These are phyloP conservation scores for Capreolus pygargus DNA, from an alignment of 2,113 vertebrate species.

Conservation along the genomic window DNA sequence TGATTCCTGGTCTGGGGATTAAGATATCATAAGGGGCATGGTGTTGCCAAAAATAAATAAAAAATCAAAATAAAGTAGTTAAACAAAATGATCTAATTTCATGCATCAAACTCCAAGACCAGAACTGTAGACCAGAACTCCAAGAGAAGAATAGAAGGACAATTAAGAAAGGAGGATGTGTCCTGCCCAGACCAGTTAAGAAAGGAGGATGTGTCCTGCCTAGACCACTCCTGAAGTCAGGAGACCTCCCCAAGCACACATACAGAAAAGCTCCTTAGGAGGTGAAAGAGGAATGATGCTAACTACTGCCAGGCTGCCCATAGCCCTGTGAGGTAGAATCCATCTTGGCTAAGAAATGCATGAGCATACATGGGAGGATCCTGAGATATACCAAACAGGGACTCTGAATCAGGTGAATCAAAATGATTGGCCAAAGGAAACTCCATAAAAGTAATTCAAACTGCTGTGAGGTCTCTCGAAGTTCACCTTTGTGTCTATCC, in stretches of 20 bases:
- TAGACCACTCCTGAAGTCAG: background rate
- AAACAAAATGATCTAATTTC: background rate
- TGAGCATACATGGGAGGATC: background rate
- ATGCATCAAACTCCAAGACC: background rate
- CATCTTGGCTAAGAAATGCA: background rate
- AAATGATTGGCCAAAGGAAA: background rate
- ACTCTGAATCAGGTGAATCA: background rate
- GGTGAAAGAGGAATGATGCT: background rate
- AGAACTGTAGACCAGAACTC: background rate
- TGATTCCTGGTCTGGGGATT: background rate
- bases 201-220: background rate
- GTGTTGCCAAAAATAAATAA: background rate
- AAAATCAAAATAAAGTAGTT: background rate
- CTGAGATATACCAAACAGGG: background rate
- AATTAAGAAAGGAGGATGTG: background rate
- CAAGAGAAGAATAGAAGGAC: background rate
- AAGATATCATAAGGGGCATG: background rate
- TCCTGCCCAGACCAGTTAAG: background rate
- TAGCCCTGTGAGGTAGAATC: background rate
- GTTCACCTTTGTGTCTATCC: background rate
- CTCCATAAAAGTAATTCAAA: background rate
- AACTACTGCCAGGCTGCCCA: background rate
- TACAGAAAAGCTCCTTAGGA: background rate
- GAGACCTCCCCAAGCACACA: background rate
- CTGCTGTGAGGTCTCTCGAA: background rate